A percentile compares a stretch with the other conserved stretches of the same genome.
These are phyloP conservation scores for Tragelaphus imberbis DNA, from an alignment of 2,113 vertebrate species.

Conservation along the genomic window DNA sequence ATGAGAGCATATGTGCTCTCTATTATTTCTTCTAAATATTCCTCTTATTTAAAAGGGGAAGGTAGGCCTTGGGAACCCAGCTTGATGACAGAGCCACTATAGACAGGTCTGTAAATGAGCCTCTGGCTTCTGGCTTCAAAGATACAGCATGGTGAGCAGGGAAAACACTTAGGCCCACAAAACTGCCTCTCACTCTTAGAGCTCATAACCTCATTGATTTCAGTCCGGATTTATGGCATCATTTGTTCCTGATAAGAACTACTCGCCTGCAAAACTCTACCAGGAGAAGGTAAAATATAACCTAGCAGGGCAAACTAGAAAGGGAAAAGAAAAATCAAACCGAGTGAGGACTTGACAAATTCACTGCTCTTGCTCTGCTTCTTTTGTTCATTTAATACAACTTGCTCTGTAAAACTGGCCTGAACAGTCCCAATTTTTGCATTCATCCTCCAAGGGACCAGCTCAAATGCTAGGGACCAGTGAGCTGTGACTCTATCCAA, in stretches of 20 bases:
- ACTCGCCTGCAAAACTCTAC: constrained; percentile 55
- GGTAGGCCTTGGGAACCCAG: constrained; percentile 26
- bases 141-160: constrained; percentile 28
- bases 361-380: not conserved
- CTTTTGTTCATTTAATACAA: constrained; percentile 38
- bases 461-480: not conserved
- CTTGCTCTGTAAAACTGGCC: constrained; percentile 21
- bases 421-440: not conserved
- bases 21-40: constrained; percentile 10
- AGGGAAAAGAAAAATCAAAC: constrained; percentile 48
- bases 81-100: constrained; percentile 24
- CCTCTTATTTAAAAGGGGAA: constrained; percentile 28
- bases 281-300: constrained; percentile 74
- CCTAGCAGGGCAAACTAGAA: constrained; percentile 62
- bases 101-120: constrained; percentile 50
- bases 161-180: constrained; percentile 54
- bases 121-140: constrained; percentile 61
- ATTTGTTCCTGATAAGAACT: constrained; percentile 75
- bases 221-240: constrained; percentile 71
- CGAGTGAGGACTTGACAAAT: constrained; percentile 40
- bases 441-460: not conserved
- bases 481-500: constrained; percentile 19
- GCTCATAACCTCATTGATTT: constrained; percentile 74
- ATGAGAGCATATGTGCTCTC: not conserved
- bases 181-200: constrained; percentile 55